Conservation (phyloP, 1,140 invertebrate species). For the Drosophila lacteicornis region DNA sequence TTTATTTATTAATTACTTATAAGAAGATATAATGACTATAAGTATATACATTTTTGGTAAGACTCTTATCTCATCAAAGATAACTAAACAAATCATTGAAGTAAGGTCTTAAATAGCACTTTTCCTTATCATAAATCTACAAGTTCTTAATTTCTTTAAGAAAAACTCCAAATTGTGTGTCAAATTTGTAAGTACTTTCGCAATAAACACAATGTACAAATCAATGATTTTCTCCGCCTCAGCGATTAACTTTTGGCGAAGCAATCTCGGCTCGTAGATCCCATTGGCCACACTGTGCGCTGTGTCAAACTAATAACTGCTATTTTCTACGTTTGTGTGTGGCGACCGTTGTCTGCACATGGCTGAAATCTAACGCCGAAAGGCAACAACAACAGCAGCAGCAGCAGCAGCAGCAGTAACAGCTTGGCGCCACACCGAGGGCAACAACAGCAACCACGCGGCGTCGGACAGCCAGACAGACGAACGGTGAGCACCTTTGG, state of each 20-base stretch:
- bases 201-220: slow-evolving; percentile 13
- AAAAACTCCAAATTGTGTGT: neutral
- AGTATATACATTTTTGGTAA: neutral
- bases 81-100: neutral
- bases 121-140: neutral
- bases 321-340: slow-evolving; percentile 55
- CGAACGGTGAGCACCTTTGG: slow-evolving; percentile 71
- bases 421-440: slow-evolving; percentile 68
- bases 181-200: slow-evolving; percentile 13
- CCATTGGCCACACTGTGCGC: slow-evolving; percentile 50
- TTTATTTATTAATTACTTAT: neutral
- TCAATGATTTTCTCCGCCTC: slow-evolving; percentile 22
- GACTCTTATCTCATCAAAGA: neutral
- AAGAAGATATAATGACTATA: no score
- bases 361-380: slow-evolving; percentile 75
- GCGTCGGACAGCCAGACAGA: slow-evolving; percentile 13
- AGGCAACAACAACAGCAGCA: slow-evolving; percentile 26
- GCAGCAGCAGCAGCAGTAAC: slow-evolving; percentile 51
- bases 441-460: slow-evolving; percentile 27
- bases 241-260: slow-evolving; percentile 11
- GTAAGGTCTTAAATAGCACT: no score
- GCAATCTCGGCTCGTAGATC: slow-evolving; percentile 1
- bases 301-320: slow-evolving; percentile 64
- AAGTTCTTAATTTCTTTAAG: no score
- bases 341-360: slow-evolving; percentile 69